Evolutionary conservation across 1,140 invertebrate genomes (phyloP).

Genomic region (Papilio xuthus): DNA sequence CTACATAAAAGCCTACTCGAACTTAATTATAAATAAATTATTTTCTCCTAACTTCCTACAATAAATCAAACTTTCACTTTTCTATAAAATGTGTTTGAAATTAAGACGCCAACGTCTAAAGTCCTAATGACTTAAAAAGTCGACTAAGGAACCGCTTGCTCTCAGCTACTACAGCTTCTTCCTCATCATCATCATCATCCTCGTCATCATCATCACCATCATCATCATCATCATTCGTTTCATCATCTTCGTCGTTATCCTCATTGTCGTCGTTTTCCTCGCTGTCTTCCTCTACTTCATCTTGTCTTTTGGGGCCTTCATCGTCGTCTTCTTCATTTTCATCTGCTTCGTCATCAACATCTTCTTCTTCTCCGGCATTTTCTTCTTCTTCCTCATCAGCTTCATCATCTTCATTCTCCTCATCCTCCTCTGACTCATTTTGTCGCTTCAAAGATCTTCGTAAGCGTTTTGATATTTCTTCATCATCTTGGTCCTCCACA

Average conservation of each 20-base stretch:
- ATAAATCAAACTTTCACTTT: slow-evolving; percentile 61
- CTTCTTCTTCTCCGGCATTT: slow-evolving; percentile 8
- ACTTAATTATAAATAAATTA: slow-evolving; percentile 56
- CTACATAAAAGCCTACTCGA: slow-evolving; percentile 54
- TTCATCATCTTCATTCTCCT: slow-evolving; percentile 42
- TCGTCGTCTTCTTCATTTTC: slow-evolving; percentile 32
- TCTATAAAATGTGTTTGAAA: slow-evolving; percentile 59
- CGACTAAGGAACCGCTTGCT: slow-evolving; percentile 54
- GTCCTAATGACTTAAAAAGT: slow-evolving; percentile 55
- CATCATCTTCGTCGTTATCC: slow-evolving; percentile 39
- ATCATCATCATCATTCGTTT: slow-evolving; percentile 30
- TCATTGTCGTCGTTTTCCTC: slow-evolving; percentile 27
- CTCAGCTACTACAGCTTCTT: slow-evolving; percentile 42
- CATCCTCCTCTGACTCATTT: slow-evolving; percentile 44
- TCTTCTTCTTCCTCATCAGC: slow-evolving; percentile 34
- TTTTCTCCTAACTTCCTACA: slow-evolving; percentile 50
- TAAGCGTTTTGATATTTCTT: slow-evolving; percentile 40
- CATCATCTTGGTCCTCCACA: slow-evolving; percentile 37
- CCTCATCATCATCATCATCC: slow-evolving; percentile 41
- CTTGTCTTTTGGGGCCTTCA: slow-evolving; percentile 21
- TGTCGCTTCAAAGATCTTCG: slow-evolving; percentile 41
- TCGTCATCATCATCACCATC: slow-evolving; percentile 35
- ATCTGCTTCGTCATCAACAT: slow-evolving; percentile 36
- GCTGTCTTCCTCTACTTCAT: slow-evolving; percentile 29
- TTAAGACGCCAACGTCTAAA: slow-evolving; percentile 46